phyloP scores from a whole-genome alignment of 2,113 vertebrate species.

The Hylia prasina region DNA sequence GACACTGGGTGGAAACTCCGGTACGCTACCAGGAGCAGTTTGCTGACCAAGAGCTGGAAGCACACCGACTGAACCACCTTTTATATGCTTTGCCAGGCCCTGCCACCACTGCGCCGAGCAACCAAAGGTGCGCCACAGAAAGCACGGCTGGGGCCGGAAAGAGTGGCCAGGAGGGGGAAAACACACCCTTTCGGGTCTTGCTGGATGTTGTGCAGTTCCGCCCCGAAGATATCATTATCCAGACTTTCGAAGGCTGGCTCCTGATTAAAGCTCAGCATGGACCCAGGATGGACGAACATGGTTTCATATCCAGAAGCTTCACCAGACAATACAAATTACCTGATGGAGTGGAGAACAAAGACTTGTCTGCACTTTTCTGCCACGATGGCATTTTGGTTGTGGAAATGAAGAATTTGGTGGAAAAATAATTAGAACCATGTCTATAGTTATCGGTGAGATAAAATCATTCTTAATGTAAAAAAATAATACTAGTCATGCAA shows the following conservation, averaged over 20 bases:
- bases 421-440: slow-evolving; percentile 14
- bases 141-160: background rate
- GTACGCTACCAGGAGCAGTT: slow-evolving; percentile 74
- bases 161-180: background rate
- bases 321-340: slow-evolving; percentile 80
- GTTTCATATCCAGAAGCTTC: slow-evolving; percentile 79
- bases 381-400: slow-evolving; percentile 83
- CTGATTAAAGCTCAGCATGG: slow-evolving; percentile 79
- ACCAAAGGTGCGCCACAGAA: background rate
- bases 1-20: slow-evolving; percentile 78
- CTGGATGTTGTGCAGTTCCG: slow-evolving; percentile 84
- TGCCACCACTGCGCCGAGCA: background rate
- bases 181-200: slow-evolving; percentile 68
- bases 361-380: slow-evolving; percentile 77
- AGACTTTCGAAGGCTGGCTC: slow-evolving; percentile 85
- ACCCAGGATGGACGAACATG: slow-evolving; percentile 81
- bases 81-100: slow-evolving; percentile 80
- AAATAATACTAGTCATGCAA: background rate
- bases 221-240: slow-evolving; percentile 85
- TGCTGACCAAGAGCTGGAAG: slow-evolving; percentile 60
- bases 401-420: slow-evolving; percentile 66
- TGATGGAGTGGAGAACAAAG: slow-evolving; percentile 66
- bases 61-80: slow-evolving; percentile 71
- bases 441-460: background rate
- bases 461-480: background rate